Evolutionary conservation across 1,140 invertebrate species (phyloP), one percentile per base, ranked within the genome.

Genomic region (Tetragonula clypearis): DNA sequence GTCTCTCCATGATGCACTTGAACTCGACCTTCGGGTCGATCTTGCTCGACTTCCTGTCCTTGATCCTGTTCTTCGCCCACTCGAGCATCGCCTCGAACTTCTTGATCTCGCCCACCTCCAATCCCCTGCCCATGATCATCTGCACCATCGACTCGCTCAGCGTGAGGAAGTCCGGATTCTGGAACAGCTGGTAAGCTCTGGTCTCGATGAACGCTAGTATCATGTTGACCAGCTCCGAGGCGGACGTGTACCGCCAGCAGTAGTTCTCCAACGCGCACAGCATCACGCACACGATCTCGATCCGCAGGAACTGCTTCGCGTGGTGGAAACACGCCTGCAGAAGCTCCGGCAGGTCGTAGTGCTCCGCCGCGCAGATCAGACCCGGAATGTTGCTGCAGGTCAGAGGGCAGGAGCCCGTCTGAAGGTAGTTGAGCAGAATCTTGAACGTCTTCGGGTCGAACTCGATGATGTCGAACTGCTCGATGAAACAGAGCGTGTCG

Each of bases 311-410:
- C 92, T 99, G 98, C 93, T 99, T 99, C 79, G 98, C 98, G 91
- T 99, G 98, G 93, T 99, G 98, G 94, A 99, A 99, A 94, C 98
- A 99, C 0, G 98, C 98, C 93, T 99, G 98, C 53, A 99, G 95
- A 35, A 99, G 95, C 93, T 99, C 98, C 0, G 98, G 98, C 60
- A 99, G 95, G 94, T 99, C 98, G 92, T 99, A 99, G 92, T 99
- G 98, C 91, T 99, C 98, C 0, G 98, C 98, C 2, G 98, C 98
- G 93, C 98, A 99, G 82, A 99, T 98, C 2, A 99, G 95, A 8
- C 98, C 98, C 4, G 98, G 98, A 90, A 99, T 98, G 81, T 98
- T 98, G 86, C 97, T 97, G 95, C 98, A 99, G 1, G 98, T 99
- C 15, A 99, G 94, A 0, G 98, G 97, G 95, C 98, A 99, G 41